A percentile compares a stretch with the other conserved stretches of the same genome.
Evolutionary conservation across 2,888 invertebrate genomes (phyloP).

Genomic region (Euphydryas editha): DNA sequence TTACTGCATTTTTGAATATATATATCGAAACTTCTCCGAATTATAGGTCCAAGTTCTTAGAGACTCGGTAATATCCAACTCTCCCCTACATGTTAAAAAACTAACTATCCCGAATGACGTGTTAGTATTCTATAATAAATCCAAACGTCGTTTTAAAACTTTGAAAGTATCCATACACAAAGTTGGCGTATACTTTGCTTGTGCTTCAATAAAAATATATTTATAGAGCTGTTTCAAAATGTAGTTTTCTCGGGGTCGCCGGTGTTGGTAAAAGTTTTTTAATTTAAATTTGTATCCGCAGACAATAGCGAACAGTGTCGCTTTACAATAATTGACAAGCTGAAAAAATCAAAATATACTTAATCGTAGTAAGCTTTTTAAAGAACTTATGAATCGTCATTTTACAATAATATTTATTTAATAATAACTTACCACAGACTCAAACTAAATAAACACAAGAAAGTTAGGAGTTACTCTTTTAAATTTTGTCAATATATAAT

Average conservation of each 20-base stretch:
- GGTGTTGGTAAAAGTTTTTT: slow-evolving; percentile 40
- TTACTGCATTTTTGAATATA: no score
- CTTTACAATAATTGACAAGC: slow-evolving; percentile 37
- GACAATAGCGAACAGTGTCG: slow-evolving; percentile 37
- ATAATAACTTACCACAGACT: no score
- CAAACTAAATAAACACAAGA: no score
- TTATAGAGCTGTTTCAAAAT: slow-evolving; percentile 25
- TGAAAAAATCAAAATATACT: background rate
- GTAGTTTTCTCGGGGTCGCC: slow-evolving; percentile 29
- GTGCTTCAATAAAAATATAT: slow-evolving; percentile 21
- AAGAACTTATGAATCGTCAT: background rate
- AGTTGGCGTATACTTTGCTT: slow-evolving; percentile 12
- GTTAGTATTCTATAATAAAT: background rate
- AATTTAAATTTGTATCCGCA: slow-evolving; percentile 42
- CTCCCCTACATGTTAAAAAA: no score
- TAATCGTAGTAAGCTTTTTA: slow-evolving; percentile 16
- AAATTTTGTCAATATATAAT: no score
- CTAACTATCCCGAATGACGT: background rate
- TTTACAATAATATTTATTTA: no score
- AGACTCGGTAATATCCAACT: no score
- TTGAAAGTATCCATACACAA: slow-evolving; percentile 21
- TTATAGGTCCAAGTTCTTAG: no score
- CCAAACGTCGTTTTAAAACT: background rate
- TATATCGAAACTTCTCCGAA: no score
- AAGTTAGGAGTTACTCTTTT: no score